Evolutionary conservation across 1,140 invertebrate genomes (phyloP).

Genomic region (Nilaparvata lugens): DNA sequence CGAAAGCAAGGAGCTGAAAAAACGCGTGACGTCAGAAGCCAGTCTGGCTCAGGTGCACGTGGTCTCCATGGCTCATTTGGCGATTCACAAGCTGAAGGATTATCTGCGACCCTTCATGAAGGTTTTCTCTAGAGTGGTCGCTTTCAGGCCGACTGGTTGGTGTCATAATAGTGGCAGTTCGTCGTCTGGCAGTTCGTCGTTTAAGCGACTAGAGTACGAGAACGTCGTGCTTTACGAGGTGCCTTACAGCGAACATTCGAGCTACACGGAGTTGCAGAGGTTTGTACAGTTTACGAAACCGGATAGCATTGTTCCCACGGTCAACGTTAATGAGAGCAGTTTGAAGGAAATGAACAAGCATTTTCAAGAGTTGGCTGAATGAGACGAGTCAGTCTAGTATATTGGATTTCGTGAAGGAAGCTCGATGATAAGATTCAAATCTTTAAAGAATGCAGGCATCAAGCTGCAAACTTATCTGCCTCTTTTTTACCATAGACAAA

Average conservation of each 20-base stretch:
- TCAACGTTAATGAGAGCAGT: conserved; percentile 35
- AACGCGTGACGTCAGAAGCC: conserved; percentile 8
- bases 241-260: conserved; percentile 64
- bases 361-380: conserved; percentile 7
- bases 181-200: no score
- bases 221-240: conserved; percentile 35
- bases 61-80: conserved; percentile 48
- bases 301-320: conserved; percentile 51
- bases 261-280: conserved; percentile 52
- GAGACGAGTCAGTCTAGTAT: not conserved
- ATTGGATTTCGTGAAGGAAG: not conserved
- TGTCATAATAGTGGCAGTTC: no score
- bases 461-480: no score
- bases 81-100: conserved; percentile 32
- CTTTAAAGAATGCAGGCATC: no score
- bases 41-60: conserved; percentile 44
- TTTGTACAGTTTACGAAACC: conserved; percentile 54
- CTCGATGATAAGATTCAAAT: no score
- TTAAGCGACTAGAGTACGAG: no score
- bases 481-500: no score
- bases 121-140: conserved; percentile 44
- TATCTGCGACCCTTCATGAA: conserved; percentile 31
- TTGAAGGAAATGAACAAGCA: conserved; percentile 10
- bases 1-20: conserved; percentile 31
- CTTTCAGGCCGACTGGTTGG: conserved; percentile 61